These are phyloP conservation scores for Colostygia pectinataria DNA, from an alignment of 2,888 invertebrate genomes.

Conservation along the genomic window DNA sequence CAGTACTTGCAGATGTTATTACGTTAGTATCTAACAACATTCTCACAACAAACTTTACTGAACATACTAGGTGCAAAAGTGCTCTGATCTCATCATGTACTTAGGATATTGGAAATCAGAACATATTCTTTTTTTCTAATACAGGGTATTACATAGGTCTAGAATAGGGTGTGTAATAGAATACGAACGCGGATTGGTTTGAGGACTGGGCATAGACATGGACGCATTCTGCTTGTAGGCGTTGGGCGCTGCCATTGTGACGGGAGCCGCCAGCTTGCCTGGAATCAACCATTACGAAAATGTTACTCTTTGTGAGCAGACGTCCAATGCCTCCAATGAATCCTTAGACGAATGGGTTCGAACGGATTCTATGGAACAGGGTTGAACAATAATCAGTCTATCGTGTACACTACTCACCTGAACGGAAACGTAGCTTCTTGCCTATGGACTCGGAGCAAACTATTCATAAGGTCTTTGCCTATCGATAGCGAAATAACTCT, in stretches of 20 bases:
- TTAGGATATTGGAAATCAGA: conserved; percentile 15
- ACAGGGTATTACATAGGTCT: conserved; percentile 10
- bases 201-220: conserved; percentile 88
- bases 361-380: too few relatives aligned
- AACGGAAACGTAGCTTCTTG: too few relatives aligned
- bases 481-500: too few relatives aligned
- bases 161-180: conserved; percentile 36
- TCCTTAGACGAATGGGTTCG: too few relatives aligned
- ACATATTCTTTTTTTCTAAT: conserved; percentile 6
- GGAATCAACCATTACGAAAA: conserved; percentile 23
- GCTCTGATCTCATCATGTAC: conserved; percentile 23
- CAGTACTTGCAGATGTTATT: conserved; percentile 55
- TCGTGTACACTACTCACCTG: too few relatives aligned
- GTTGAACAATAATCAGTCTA: too few relatives aligned
- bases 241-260: conserved; percentile 89
- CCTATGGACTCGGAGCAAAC: too few relatives aligned
- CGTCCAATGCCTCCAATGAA: too few relatives aligned
- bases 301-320: too few relatives aligned
- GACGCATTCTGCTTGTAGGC: conserved; percentile 92
- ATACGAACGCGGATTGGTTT: conserved; percentile 88
- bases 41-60: conserved; percentile 48
- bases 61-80: conserved; percentile 43
- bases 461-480: too few relatives aligned
- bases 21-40: conserved; percentile 75
- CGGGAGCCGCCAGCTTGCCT: conserved; percentile 35